A percentile compares a stretch with the other conserved stretches of the same genome.
These are phyloP conservation scores for Sciurus carolinensis DNA, from an alignment of 2,797 vertebrate genomes.

Conservation along the genomic window DNA sequence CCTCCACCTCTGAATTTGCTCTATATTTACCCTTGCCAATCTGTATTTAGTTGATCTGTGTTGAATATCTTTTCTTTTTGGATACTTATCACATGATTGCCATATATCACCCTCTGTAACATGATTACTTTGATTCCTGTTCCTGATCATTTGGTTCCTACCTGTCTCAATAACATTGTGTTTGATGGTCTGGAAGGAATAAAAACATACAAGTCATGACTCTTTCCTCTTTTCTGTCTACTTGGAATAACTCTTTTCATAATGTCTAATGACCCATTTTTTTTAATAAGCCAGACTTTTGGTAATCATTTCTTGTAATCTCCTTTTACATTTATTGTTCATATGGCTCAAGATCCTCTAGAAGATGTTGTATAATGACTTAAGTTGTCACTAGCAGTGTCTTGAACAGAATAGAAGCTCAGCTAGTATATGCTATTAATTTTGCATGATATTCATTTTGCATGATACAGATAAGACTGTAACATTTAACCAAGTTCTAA, in stretches of 20 bases:
- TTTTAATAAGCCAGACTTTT: neutral
- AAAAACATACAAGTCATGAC: neutral
- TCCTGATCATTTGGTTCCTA: neutral
- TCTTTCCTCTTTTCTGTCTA: neutral
- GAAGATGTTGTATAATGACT: neutral
- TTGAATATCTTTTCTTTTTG: neutral
- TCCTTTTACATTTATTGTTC: neutral
- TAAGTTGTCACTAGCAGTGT: neutral
- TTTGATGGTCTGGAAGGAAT: neutral
- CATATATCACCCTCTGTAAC: neutral
- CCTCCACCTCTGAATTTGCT: neutral
- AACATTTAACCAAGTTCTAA: neutral
- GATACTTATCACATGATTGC: neutral
- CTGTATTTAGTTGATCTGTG: neutral
- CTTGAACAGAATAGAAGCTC: neutral
- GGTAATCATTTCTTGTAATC: slow-evolving; percentile 40
- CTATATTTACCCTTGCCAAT: neutral
- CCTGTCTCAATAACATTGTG: neutral
- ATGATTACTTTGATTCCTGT: neutral
- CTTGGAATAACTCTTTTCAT: neutral
- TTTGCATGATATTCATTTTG: slow-evolving; percentile 43
- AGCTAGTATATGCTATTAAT: neutral
- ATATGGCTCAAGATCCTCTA: neutral
- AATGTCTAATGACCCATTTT: neutral
- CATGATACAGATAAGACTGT: neutral